Evolutionary conservation across 2,113 vertebrate genomes (phyloP).

Genomic region (Synchiropus splendidus): DNA sequence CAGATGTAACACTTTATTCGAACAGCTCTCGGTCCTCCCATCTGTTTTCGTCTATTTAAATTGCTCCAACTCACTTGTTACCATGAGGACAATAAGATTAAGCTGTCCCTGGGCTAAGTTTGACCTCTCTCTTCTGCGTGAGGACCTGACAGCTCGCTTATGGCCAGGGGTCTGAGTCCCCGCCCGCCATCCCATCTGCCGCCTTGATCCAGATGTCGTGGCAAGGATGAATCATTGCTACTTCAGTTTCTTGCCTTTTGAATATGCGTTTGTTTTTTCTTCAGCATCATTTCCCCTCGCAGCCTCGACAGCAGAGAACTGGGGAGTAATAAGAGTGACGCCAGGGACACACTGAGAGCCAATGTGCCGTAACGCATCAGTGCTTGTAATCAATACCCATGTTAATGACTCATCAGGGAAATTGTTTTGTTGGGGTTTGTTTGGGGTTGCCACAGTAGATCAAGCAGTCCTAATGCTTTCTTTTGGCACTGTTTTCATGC

Average conservation of each 20-base stretch:
- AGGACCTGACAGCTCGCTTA: conserved; percentile 25
- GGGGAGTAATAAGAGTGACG: not conserved
- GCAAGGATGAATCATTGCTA: conserved; percentile 46
- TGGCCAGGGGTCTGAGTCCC: conserved; percentile 31
- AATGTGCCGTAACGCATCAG: too few relatives aligned
- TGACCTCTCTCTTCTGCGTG: conserved; percentile 15
- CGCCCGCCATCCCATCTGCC: conserved; percentile 24
- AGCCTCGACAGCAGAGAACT: conserved; percentile 21
- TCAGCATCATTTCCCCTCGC: conserved; percentile 21
- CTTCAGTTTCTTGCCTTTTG: conserved; percentile 38
- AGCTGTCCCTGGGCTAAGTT: conserved; percentile 18
- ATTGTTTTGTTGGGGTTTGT: too few relatives aligned
- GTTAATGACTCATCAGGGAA: too few relatives aligned
- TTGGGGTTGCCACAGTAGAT: too few relatives aligned
- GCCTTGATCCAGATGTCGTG: conserved; percentile 46
- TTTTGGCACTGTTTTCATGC: too few relatives aligned
- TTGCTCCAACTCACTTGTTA: too few relatives aligned
- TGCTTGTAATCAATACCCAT: too few relatives aligned
- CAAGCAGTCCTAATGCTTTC: too few relatives aligned
- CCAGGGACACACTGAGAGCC: too few relatives aligned
- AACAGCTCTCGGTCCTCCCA: not conserved
- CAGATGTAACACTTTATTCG: not conserved
- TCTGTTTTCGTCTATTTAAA: too few relatives aligned
- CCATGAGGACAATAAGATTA: too few relatives aligned
- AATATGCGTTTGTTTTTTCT: conserved; percentile 26